Evolutionary conservation across 2,888 invertebrate species (phyloP).

Genomic region (Drosophila buzzatii): DNA sequence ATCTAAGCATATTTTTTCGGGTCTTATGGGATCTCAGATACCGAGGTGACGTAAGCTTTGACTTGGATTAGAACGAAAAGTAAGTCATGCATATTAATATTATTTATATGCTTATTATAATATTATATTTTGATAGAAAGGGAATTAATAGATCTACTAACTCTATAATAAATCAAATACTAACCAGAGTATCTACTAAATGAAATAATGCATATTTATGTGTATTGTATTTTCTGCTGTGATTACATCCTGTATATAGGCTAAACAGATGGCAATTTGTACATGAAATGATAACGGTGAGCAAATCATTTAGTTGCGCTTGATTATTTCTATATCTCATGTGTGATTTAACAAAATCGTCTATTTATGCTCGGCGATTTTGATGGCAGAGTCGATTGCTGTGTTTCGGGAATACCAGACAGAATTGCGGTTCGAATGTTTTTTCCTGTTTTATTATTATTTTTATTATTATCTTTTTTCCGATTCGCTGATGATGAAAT

Average conservation of each 20-base stretch:
- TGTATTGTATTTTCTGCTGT: background rate
- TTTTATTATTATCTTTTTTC: background rate
- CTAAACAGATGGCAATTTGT: constrained; percentile 5
- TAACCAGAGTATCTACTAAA: background rate
- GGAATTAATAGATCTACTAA: no score
- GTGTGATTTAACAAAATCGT: background rate
- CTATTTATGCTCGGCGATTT: constrained; percentile 1
- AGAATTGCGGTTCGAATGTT: background rate
- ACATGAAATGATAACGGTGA: background rate
- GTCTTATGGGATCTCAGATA: background rate
- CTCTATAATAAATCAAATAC: background rate
- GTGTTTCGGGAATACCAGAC: background rate
- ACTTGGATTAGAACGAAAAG: background rate
- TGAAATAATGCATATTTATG: background rate
- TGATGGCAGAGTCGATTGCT: background rate
- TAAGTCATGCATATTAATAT: background rate
- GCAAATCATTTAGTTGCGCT: background rate
- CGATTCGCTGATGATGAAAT: constrained; percentile 24
- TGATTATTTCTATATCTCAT: constrained; percentile 1
- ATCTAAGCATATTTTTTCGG: background rate
- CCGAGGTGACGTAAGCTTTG: background rate
- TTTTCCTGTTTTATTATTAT: background rate
- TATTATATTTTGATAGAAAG: background rate
- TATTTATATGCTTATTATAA: no score
- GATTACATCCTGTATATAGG: background rate